phyloP scores from a whole-genome alignment of 2,797 vertebrate genomes.

The Microctenopoma steveboyesi region DNA sequence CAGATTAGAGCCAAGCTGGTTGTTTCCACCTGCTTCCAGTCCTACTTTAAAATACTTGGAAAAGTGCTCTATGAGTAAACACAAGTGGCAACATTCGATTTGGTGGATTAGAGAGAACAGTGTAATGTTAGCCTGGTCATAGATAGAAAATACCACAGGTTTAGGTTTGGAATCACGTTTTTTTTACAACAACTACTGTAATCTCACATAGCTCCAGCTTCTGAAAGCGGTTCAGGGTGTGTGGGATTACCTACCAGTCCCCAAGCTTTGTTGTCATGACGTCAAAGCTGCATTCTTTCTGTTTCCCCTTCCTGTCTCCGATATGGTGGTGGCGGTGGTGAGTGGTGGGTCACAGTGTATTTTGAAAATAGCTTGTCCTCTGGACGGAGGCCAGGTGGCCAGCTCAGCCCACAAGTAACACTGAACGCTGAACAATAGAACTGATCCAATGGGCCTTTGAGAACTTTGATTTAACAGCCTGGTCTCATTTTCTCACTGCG shows the following conservation, averaged over 20 bases:
- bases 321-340: slow-evolving; percentile 16
- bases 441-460: background rate
- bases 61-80: no score
- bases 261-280: slow-evolving; percentile 62
- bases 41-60: no score
- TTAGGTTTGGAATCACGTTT: background rate
- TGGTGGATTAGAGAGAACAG: no score
- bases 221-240: slow-evolving; percentile 15
- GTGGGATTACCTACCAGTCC: background rate
- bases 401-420: slow-evolving; percentile 28
- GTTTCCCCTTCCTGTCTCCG: slow-evolving; percentile 72
- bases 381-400: slow-evolving; percentile 54
- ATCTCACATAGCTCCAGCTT: background rate
- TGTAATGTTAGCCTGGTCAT: no score
- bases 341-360: slow-evolving; percentile 43
- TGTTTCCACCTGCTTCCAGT: no score
- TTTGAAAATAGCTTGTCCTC: slow-evolving; percentile 63
- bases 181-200: background rate
- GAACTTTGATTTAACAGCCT: slow-evolving; percentile 18
- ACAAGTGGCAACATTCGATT: no score
- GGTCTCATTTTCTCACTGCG: slow-evolving; percentile 22
- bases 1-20: no score
- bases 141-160: background rate
- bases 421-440: slow-evolving; percentile 56
- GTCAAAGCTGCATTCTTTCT: slow-evolving; percentile 67